Percentiles rank a stretch among this genome's conserved stretches.
Conservation (phyloP, 2,113 vertebrate genomes). For the Nerophis ophidion region DNA sequence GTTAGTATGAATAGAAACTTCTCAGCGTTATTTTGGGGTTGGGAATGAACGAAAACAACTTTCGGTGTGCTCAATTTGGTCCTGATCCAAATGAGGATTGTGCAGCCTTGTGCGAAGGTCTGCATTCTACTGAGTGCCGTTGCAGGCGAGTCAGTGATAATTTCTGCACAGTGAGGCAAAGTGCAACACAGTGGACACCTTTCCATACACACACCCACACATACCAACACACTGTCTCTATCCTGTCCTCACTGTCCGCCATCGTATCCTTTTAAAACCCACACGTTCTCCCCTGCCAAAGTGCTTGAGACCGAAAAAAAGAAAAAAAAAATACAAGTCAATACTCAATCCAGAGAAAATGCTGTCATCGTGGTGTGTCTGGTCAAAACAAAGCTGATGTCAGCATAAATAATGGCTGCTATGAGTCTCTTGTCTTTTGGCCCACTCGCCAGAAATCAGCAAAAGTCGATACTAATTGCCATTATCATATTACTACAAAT, state of each 20-base stretch:
- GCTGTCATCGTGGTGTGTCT: constrained; percentile 11
- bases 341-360: constrained; percentile 6
- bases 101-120: not conserved
- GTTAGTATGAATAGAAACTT: not conserved
- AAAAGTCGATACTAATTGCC: constrained; percentile 58
- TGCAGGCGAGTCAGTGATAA: not conserved
- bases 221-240: constrained; percentile 17
- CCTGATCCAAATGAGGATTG: not conserved
- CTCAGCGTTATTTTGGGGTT: not conserved
- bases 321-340: constrained; percentile 2
- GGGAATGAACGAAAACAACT: not conserved
- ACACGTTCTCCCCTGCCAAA: constrained; percentile 34
- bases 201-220: constrained; percentile 36
- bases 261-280: constrained; percentile 45
- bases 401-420: constrained; percentile 43
- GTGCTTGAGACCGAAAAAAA: constrained; percentile 28
- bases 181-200: constrained; percentile 5
- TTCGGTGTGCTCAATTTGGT: not conserved
- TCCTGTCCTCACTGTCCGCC: constrained; percentile 28
- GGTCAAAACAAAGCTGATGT: constrained; percentile 26
- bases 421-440: constrained; percentile 46
- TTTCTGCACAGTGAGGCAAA: constrained; percentile 16
- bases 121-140: not conserved
- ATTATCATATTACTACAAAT: constrained; percentile 61
- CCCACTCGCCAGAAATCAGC: constrained; percentile 30